Conservation (phyloP, 2,888 invertebrate species). For the Acleris literana region DNA sequence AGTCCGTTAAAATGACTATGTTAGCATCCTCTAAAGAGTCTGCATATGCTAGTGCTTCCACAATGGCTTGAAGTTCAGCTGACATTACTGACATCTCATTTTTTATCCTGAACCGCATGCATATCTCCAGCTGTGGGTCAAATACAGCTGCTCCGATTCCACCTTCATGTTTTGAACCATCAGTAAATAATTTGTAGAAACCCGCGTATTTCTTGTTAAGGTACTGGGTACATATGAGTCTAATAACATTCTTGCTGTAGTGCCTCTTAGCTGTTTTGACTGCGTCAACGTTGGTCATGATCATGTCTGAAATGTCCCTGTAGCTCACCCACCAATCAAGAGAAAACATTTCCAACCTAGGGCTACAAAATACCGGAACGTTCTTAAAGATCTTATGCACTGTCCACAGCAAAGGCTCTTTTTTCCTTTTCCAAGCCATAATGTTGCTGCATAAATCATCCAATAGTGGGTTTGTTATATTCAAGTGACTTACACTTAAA, state of each 20-base stretch:
- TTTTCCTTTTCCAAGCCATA: neutral
- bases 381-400: neutral
- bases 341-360: neutral
- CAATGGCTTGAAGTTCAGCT: conserved; percentile 18
- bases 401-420: neutral
- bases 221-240: neutral
- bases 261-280: neutral
- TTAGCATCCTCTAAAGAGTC: neutral
- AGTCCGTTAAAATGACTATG: conserved; percentile 21
- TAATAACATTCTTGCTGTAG: neutral
- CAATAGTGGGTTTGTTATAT: neutral
- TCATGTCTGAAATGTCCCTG: neutral
- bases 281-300: neutral
- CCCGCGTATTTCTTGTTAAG: neutral
- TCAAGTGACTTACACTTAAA: neutral
- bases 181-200: neutral
- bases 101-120: neutral
- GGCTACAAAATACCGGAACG: neutral
- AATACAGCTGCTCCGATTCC: neutral
- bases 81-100: conserved; percentile 8
- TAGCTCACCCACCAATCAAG: neutral
- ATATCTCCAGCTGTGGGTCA: neutral
- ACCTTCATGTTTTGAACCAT: neutral
- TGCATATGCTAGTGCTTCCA: conserved; percentile 18
- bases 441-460: neutral